Percentiles rank a stretch among this genome's conserved stretches.
Evolutionary conservation across 2,113 vertebrate species (phyloP).

Genomic region (Hippocampus comes): DNA sequence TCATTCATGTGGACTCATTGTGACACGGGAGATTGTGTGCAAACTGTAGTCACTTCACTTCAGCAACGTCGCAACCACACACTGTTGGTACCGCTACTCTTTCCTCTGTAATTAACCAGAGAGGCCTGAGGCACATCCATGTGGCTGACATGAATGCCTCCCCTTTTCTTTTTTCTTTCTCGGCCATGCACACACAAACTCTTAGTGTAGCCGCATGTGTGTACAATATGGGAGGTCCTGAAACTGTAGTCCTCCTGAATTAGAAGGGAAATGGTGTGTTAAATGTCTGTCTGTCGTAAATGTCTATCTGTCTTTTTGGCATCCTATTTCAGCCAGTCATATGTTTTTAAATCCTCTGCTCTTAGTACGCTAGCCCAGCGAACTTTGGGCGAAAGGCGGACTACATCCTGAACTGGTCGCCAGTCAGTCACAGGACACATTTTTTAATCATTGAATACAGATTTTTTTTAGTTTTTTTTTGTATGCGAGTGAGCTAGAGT

Average conservation of each 20-base stretch:
- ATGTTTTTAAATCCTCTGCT: not conserved
- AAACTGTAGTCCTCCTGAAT: constrained; percentile 35
- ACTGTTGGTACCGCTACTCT: constrained; percentile 44
- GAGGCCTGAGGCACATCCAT: constrained; percentile 55
- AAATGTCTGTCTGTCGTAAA: constrained; percentile 6
- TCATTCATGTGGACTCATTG: constrained; percentile 48
- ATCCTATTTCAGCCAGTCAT: constrained; percentile 20
- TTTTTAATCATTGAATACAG: not conserved
- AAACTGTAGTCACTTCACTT: not conserved
- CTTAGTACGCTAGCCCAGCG: not conserved
- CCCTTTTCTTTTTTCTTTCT: constrained; percentile 22
- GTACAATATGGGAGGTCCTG: constrained; percentile 66
- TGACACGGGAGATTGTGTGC: constrained; percentile 22
- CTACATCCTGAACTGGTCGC: no score
- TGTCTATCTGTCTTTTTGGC: constrained; percentile 9
- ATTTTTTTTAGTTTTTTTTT: not conserved
- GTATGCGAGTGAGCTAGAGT: no score
- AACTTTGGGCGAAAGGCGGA: no score
- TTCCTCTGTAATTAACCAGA: constrained; percentile 69
- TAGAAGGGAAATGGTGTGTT: constrained; percentile 39
- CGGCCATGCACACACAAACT: constrained; percentile 19
- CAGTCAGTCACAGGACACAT: no score
- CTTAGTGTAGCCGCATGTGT: constrained; percentile 47
- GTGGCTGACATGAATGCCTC: constrained; percentile 51
- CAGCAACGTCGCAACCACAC: constrained; percentile 30